These are phyloP conservation scores for Tragelaphus strepsiceros DNA, from an alignment of 2,113 vertebrate genomes.

Conservation along the genomic window DNA sequence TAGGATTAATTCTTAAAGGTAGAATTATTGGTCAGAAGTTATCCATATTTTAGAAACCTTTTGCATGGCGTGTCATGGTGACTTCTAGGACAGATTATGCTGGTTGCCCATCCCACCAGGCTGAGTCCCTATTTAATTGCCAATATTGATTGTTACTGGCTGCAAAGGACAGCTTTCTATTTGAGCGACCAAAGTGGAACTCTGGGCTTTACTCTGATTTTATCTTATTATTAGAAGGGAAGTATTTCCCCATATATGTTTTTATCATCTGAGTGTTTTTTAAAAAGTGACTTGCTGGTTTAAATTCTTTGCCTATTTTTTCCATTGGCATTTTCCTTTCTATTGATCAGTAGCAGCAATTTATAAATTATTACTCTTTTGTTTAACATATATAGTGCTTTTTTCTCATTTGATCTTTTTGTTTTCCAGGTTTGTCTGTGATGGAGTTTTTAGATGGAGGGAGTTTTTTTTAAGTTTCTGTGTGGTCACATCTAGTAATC, in stretches of 20 bases:
- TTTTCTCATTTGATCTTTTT: not conserved
- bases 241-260: not conserved
- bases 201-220: not conserved
- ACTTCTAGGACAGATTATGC: not conserved
- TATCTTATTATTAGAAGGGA: not conserved
- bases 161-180: not conserved
- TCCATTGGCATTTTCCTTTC: not conserved
- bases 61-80: not conserved
- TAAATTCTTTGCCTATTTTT: not conserved
- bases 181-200: not conserved
- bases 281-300: not conserved
- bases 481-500: slow-evolving; percentile 15
- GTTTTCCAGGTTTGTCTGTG: not conserved
- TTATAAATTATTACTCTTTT: slow-evolving; percentile 43
- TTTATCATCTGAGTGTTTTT: not conserved
- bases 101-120: not conserved
- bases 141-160: not conserved
- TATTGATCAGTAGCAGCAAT: not conserved
- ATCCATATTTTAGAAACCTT: not conserved
- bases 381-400: not conserved
- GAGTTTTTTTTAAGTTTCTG: not conserved
- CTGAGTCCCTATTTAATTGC: not conserved
- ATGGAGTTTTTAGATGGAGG: not conserved
- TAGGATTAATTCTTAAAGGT: not conserved
- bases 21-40: not conserved